Evolutionary conservation across 2,888 invertebrate species (phyloP).

Genomic region (Caenorhabditis japonica): DNA sequence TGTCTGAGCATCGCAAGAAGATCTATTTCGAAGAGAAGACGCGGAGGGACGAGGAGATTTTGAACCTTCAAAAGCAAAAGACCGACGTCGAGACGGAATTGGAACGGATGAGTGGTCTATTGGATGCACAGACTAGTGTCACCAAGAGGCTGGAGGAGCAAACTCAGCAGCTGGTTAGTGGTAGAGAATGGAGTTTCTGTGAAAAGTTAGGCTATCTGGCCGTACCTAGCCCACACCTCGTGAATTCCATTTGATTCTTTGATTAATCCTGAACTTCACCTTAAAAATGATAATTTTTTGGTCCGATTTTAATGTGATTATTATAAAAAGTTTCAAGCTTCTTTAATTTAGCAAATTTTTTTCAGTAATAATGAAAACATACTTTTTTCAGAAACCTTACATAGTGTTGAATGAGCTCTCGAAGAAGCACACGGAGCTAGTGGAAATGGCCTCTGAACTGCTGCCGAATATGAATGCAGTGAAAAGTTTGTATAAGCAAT

Average conservation of each 20-base stretch:
- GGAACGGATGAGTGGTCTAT: slow-evolving; percentile 39
- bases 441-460: slow-evolving; percentile 23
- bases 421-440: slow-evolving; percentile 28
- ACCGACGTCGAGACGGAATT: slow-evolving; percentile 45
- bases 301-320: too few relatives aligned
- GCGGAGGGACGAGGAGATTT: slow-evolving; percentile 45
- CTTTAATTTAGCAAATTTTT: background rate
- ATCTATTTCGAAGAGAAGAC: slow-evolving; percentile 55
- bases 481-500: slow-evolving; percentile 30
- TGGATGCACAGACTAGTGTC: slow-evolving; percentile 56
- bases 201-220: too few relatives aligned
- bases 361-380: too few relatives aligned
- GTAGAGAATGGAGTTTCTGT: background rate
- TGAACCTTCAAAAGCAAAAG: slow-evolving; percentile 50
- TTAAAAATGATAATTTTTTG: background rate
- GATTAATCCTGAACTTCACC: too few relatives aligned
- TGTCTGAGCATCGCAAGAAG: slow-evolving; percentile 59
- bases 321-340: too few relatives aligned
- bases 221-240: too few relatives aligned
- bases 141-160: slow-evolving; percentile 48
- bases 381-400: slow-evolving; percentile 52
- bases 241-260: too few relatives aligned
- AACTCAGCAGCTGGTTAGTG: slow-evolving; percentile 41
- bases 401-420: slow-evolving; percentile 43
- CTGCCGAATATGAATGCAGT: slow-evolving; percentile 32